Evolutionary conservation across 2,888 invertebrate genomes (phyloP), one percentile per base, ranked within the genome.

Genomic region (Hydropsyche betteni): DNA sequence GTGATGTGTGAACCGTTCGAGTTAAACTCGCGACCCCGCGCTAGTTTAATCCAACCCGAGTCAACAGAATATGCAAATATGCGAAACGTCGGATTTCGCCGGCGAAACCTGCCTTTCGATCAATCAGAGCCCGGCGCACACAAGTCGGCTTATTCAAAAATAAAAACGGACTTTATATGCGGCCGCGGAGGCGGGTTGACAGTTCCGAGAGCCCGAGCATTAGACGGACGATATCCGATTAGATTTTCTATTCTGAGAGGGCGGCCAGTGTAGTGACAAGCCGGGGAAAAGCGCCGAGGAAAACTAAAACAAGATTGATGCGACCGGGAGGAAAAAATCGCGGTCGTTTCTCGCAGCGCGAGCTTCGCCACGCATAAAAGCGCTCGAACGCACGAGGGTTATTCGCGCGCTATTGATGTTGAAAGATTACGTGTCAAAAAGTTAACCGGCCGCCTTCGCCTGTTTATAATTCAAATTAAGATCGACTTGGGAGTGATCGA

Each of bases 241-340:
- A 75, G 68, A 75, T 75, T 72, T 75, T 75, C 68, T 68, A 72
- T 75, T 72, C 72, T 72, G 36, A 72, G 72, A 44, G 33, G 24
- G 36, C 33, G 8, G 70, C 53, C 6, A 10, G 7, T 6, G 44
- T 44, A 24, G 69, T 70, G 70, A 70, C 70, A 70, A 14, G 70
- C 53, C 24, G 70, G 8, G 53, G 75, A 69, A 73, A 73, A 69
- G 33, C 38, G 16, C 7, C 34, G 73, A 72, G 64, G 72, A 73
- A 76, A 75, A 76, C 74, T 74, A 75, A 69, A 76, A 76, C 75
- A 77, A 75, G 77, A 77, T 77, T 77, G 77, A 77, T 77, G 77
- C 58, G 52, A 69, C 68, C 36, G 53, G 12, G 44, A 33, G 70
- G 34, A 70, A 53, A 70, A 70, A 70, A 53, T 53, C 70, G 6